phyloP scores from a whole-genome alignment of 2,888 invertebrate species.

The Eilema sororculum region DNA sequence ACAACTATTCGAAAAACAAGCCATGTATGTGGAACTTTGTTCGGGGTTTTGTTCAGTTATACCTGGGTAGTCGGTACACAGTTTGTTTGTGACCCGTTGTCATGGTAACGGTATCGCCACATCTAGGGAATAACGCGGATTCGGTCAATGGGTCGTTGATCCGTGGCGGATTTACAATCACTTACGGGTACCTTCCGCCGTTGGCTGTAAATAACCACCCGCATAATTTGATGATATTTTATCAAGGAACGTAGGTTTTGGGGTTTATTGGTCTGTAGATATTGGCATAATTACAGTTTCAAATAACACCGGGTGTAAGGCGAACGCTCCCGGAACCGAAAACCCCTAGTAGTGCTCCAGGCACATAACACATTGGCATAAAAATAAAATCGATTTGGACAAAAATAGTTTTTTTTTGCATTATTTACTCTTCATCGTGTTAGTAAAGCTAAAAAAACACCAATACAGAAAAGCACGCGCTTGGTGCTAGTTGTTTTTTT shows the following conservation, averaged over 20 bases:
- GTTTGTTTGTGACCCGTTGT: constrained; percentile 70
- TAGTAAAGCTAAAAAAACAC: no score
- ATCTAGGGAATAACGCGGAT: constrained; percentile 74
- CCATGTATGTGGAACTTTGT: not conserved
- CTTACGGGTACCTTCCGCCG: constrained; percentile 22
- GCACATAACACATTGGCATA: no score
- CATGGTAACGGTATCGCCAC: constrained; percentile 76
- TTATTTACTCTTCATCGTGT: no score
- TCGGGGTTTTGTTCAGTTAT: not conserved
- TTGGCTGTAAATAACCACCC: constrained; percentile 21
- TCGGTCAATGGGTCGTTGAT: constrained; percentile 77
- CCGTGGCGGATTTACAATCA: constrained; percentile 57
- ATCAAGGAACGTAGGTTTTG: constrained; percentile 14
- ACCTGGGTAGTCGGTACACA: constrained; percentile 16
- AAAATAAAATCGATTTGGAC: no score
- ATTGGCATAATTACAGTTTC: not conserved
- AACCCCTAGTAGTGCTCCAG: no score
- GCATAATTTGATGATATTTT: constrained; percentile 29
- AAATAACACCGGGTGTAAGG: no score
- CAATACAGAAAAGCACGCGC: no score
- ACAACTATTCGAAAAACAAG: not conserved
- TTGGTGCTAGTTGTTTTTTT: no score
- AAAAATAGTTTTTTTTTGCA: no score
- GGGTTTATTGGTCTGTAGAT: not conserved
- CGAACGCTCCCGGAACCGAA: no score